A percentile compares a stretch with the other conserved stretches of the same genome.
These are phyloP conservation scores for Drosophila rufa DNA, from an alignment of 1,140 invertebrate genomes.

Conservation along the genomic window DNA sequence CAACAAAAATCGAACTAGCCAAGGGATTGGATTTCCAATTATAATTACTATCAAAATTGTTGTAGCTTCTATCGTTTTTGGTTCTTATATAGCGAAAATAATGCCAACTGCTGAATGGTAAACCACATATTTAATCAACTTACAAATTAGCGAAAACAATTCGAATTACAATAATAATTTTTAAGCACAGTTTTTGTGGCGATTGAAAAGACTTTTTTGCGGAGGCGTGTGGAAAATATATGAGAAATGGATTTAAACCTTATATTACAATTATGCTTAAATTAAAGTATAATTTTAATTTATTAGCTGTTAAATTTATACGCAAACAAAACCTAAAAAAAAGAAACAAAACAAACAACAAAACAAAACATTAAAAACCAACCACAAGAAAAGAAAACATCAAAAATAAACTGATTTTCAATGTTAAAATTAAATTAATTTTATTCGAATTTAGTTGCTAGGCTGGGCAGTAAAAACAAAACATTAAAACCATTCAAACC, in stretches of 20 bases:
- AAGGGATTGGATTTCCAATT: conserved; percentile 18
- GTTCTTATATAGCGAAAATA: conserved; percentile 54
- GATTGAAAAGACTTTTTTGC: conserved; percentile 79
- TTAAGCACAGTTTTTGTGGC: conserved; percentile 76
- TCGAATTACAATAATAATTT: conserved; percentile 74
- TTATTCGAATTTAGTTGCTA: conserved; percentile 69
- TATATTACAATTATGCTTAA: conserved; percentile 76
- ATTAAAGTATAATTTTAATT: conserved; percentile 82
- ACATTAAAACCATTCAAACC: conserved; percentile 26
- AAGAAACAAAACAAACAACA: conserved; percentile 54
- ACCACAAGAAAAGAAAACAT: conserved; percentile 66
- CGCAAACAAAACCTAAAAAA: conserved; percentile 61
- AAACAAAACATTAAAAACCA: conserved; percentile 53
- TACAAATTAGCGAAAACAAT: conserved; percentile 59
- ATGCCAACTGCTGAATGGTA: conserved; percentile 43
- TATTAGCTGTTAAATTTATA: conserved; percentile 83
- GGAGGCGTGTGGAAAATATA: conserved; percentile 49
- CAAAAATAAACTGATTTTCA: conserved; percentile 82
- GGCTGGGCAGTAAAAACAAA: conserved; percentile 74
- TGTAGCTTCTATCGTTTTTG: conserved; percentile 48
- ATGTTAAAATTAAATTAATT: conserved; percentile 80
- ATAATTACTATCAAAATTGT: conserved; percentile 34
- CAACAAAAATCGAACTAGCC: conserved; percentile 44
- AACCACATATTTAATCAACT: conserved; percentile 49
- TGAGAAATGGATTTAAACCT: conserved; percentile 71